Percentiles rank a stretch among this genome's conserved stretches.
These are phyloP conservation scores for Procavia capensis DNA, from an alignment of 2,113 vertebrate genomes.

Conservation along the genomic window DNA sequence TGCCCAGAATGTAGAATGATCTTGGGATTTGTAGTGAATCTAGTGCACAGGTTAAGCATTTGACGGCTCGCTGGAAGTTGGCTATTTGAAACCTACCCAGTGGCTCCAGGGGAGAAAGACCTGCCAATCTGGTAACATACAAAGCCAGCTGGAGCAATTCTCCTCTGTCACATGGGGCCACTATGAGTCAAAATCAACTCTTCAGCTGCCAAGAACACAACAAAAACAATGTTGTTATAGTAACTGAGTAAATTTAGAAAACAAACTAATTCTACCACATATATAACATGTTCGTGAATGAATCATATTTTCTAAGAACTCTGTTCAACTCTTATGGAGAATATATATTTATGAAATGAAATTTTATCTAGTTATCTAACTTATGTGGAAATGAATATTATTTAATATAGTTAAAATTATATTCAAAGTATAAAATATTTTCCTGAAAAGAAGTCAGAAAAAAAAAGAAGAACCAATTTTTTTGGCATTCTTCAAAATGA, in stretches of 20 bases:
- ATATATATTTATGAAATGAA: slow-evolving; percentile 10
- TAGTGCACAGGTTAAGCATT: too few relatives aligned
- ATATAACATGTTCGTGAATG: not conserved
- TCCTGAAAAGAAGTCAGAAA: slow-evolving; percentile 22
- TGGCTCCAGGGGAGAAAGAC: not conserved
- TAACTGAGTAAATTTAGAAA: not conserved
- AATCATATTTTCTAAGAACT: not conserved
- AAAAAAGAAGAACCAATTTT: not conserved
- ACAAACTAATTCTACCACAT: not conserved
- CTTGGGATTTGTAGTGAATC: not conserved
- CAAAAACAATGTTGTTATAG: not conserved
- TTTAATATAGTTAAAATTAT: not conserved
- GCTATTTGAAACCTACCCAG: not conserved
- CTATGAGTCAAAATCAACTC: not conserved
- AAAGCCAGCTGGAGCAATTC: not conserved
- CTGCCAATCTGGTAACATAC: not conserved
- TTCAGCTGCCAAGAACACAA: not conserved
- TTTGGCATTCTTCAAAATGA: not conserved
- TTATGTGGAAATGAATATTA: not conserved
- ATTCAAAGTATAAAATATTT: slow-evolving; percentile 13
- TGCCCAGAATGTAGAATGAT: not conserved
- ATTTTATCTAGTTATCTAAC: not conserved
- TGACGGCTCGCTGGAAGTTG: not conserved
- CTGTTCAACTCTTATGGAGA: not conserved
- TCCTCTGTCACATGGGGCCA: not conserved